Evolutionary conservation across 2,113 vertebrate species (phyloP).

Genomic region (Nannobrachium achirus): DNA sequence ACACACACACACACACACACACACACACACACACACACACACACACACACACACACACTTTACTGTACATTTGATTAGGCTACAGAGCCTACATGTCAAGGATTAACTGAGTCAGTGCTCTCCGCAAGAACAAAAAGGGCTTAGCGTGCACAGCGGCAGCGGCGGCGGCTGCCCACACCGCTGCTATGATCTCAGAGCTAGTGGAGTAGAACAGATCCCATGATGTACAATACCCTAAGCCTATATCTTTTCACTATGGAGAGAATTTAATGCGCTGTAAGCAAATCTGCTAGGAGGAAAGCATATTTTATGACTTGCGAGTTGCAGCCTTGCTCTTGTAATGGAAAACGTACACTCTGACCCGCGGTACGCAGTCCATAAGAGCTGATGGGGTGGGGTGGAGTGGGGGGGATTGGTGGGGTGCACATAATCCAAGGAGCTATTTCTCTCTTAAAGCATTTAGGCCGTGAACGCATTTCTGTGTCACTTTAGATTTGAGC

Average conservation of each 20-base stretch:
- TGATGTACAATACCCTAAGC: constrained; percentile 20
- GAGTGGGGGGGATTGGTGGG: no score
- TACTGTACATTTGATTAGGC: constrained; percentile 14
- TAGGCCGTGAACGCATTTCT: no score
- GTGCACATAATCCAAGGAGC: constrained; percentile 33
- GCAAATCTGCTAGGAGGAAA: constrained; percentile 64
- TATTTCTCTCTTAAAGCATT: constrained; percentile 25
- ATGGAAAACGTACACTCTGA: constrained; percentile 50
- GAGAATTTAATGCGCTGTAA: constrained; percentile 60
- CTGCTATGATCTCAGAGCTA: constrained; percentile 34
- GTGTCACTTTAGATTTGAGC: no score
- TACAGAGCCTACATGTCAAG: constrained; percentile 42
- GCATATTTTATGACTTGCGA: constrained; percentile 46
- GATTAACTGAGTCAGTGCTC: constrained; percentile 24
- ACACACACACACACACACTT: not conserved
- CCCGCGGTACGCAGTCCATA: constrained; percentile 37
- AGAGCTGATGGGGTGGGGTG: not conserved
- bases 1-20: not conserved
- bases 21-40: not conserved
- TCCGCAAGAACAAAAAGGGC: constrained; percentile 7
- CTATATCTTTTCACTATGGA: constrained; percentile 30
- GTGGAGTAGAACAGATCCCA: constrained; percentile 23
- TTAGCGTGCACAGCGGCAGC: constrained; percentile 26
- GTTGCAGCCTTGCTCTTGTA: constrained; percentile 29
- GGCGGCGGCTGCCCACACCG: constrained; percentile 12